A percentile compares a stretch with the other conserved stretches of the same genome.
These are phyloP conservation scores for Polyergus mexicanus DNA, from an alignment of 1,140 invertebrate species.

Conservation along the genomic window DNA sequence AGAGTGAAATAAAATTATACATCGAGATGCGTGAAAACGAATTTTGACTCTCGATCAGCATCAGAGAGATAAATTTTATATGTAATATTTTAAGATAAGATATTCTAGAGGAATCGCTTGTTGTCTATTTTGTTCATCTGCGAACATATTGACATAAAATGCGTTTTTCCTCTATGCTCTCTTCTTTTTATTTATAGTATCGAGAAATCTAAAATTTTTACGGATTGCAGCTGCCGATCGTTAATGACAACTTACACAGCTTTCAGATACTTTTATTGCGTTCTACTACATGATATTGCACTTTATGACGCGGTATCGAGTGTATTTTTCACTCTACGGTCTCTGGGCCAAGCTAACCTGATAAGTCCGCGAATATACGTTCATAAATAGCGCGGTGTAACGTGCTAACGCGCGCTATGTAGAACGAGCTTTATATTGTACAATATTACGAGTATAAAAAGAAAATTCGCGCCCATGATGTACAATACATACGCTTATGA, in stretches of 20 bases:
- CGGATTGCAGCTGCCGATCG: slow-evolving; percentile 1
- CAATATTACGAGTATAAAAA: slow-evolving; percentile 22
- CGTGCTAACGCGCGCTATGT: background rate
- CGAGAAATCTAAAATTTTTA: background rate
- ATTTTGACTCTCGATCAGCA: background rate
- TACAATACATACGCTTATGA: too few species aligned
- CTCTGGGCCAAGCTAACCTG: background rate
- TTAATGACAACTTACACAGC: slow-evolving; percentile 4
- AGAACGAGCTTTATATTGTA: slow-evolving; percentile 15
- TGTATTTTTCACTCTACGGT: slow-evolving; percentile 15
- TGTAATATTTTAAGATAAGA: background rate
- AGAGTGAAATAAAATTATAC: background rate
- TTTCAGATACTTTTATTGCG: slow-evolving; percentile 9
- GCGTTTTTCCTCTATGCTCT: background rate
- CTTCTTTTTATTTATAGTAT: background rate
- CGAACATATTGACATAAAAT: background rate
- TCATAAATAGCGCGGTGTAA: slow-evolving; percentile 19
- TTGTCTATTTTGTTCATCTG: background rate
- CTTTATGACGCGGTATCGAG: slow-evolving; percentile 14
- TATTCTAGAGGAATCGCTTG: background rate
- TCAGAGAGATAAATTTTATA: background rate
- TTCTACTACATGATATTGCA: background rate
- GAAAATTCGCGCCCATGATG: slow-evolving; percentile 7
- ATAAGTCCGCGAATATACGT: background rate
- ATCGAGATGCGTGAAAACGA: background rate